These are phyloP conservation scores for Melinaea menophilus DNA, from an alignment of 2,888 invertebrate species.

Conservation along the genomic window DNA sequence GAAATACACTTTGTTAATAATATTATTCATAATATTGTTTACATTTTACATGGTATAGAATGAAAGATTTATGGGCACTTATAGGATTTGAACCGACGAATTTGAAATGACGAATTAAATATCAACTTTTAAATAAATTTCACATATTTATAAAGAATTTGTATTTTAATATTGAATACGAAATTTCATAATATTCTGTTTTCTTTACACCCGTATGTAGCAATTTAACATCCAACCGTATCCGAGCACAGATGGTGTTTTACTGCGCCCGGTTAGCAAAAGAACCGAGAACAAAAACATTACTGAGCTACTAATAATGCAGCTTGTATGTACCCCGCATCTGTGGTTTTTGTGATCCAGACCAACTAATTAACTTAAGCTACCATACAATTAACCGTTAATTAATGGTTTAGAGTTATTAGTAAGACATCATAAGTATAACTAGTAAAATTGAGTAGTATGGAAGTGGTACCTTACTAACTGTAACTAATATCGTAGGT, in stretches of 20 bases:
- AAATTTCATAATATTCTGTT: background rate
- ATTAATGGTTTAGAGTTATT: slow-evolving; percentile 69
- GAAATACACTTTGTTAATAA: too few relatives aligned
- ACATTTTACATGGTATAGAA: too few relatives aligned
- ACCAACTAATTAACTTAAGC: slow-evolving; percentile 67
- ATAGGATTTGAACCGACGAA: too few relatives aligned
- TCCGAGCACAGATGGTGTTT: slow-evolving; percentile 67
- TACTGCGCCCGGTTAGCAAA: slow-evolving; percentile 61
- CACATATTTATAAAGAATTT: too few relatives aligned
- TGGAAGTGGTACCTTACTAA: too few relatives aligned
- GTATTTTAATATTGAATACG: background rate
- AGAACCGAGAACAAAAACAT: slow-evolving; percentile 59
- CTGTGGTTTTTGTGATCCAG: slow-evolving; percentile 71
- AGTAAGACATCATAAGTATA: slow-evolving; percentile 38
- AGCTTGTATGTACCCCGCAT: slow-evolving; percentile 61
- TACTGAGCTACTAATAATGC: slow-evolving; percentile 67
- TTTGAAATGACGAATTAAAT: too few relatives aligned
- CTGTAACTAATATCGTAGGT: too few relatives aligned
- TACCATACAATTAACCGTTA: slow-evolving; percentile 57
- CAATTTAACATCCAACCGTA: slow-evolving; percentile 44
- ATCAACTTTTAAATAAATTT: too few relatives aligned
- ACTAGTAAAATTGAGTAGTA: slow-evolving; percentile 14
- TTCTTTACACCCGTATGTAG: slow-evolving; percentile 41
- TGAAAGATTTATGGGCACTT: too few relatives aligned
- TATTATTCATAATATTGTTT: too few relatives aligned